Percentiles rank a stretch among this genome's conserved stretches.
These are phyloP conservation scores for Parus major DNA, from an alignment of 2,113 vertebrate genomes.

Conservation along the genomic window DNA sequence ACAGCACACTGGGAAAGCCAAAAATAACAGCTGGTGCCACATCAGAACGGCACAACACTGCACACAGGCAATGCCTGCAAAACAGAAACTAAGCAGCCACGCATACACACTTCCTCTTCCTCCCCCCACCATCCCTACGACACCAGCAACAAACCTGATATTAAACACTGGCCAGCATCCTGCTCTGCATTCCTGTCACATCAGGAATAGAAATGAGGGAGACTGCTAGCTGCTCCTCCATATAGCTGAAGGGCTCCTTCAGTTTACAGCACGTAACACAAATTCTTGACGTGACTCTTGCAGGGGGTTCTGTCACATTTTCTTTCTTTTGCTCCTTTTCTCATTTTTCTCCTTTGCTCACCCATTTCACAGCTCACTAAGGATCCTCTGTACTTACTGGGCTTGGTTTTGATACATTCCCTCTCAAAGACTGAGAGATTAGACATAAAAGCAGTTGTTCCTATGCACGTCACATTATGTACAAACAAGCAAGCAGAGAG, in stretches of 20 bases:
- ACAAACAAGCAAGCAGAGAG: neutral
- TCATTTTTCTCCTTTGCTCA: neutral
- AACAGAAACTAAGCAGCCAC: slow-evolving; percentile 42
- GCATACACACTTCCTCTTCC: slow-evolving; percentile 36
- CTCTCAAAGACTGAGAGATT: neutral
- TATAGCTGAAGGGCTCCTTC: neutral
- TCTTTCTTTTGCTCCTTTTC: neutral
- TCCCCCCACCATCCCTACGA: neutral
- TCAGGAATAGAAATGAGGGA: neutral
- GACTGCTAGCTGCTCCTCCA: neutral
- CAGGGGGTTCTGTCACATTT: neutral
- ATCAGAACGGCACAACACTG: neutral
- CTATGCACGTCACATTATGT: neutral
- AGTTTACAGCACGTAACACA: neutral
- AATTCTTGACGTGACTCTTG: neutral
- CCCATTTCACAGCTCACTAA: neutral
- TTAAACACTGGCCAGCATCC: neutral
- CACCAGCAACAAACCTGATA: slow-evolving; percentile 23
- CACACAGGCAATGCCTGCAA: neutral
- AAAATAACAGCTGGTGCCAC: slow-evolving; percentile 61
- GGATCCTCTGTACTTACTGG: neutral
- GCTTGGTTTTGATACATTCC: neutral
- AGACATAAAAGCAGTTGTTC: neutral
- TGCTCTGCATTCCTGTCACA: slow-evolving; percentile 29
- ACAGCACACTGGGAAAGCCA: neutral